Evolutionary conservation across 2,797 vertebrate species (phyloP).

Genomic region (Lepilemur ruficaudatus): DNA sequence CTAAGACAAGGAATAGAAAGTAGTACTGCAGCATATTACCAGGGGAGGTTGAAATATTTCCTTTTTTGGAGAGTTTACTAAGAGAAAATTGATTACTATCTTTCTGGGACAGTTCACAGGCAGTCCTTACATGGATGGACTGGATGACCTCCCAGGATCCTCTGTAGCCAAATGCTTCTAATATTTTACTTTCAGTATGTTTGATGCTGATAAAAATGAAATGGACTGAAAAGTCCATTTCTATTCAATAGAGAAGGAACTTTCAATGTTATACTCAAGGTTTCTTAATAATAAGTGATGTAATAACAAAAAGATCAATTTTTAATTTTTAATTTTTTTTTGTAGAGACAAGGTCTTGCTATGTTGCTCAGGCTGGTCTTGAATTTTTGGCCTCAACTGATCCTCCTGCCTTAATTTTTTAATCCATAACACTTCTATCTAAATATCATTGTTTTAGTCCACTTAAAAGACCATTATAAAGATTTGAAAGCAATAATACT

Average conservation of each 20-base stretch:
- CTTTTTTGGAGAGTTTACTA: constrained; percentile 33
- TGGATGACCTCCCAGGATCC: neutral
- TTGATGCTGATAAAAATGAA: neutral
- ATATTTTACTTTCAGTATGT: constrained; percentile 34
- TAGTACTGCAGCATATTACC: constrained; percentile 9
- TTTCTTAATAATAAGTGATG: constrained; percentile 1
- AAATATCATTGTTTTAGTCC: neutral
- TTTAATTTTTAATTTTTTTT: too few relatives aligned
- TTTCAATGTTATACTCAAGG: neutral
- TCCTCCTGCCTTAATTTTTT: neutral
- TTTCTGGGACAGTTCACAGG: constrained; percentile 36
- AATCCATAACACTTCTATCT: neutral
- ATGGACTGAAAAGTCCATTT: neutral
- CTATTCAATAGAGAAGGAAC: neutral
- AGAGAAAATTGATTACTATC: constrained; percentile 37
- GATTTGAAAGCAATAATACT: neutral
- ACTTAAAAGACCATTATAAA: neutral
- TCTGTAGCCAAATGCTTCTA: neutral
- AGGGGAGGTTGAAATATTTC: neutral
- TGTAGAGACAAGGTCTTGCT: neutral
- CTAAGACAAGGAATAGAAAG: constrained; percentile 33
- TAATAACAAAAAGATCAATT: neutral
- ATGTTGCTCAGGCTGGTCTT: neutral
- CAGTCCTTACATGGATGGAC: neutral
- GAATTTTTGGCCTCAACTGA: neutral